Evolutionary conservation across 2,797 vertebrate species (phyloP).

Genomic region (Sorex maritimensis): DNA sequence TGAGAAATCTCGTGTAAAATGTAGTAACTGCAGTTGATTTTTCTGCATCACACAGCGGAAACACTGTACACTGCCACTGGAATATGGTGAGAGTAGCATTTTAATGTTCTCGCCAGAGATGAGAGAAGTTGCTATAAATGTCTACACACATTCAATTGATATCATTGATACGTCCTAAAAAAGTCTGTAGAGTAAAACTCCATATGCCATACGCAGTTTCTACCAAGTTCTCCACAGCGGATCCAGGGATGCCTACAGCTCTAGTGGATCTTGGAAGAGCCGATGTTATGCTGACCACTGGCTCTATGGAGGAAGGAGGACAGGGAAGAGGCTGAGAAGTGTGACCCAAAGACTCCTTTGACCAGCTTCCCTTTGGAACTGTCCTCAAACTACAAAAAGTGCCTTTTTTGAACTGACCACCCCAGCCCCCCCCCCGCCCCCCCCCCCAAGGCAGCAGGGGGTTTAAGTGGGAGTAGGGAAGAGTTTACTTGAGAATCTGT

Average conservation of each 20-base stretch:
- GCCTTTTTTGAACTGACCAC: constrained; percentile 20
- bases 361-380: background rate
- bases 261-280: background rate
- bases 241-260: background rate
- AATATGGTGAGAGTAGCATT: background rate
- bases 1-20: background rate
- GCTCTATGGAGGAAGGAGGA: no score
- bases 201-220: constrained; percentile 19
- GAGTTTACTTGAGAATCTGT: no score
- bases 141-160: background rate
- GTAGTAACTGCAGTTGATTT: background rate
- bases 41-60: background rate
- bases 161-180: background rate
- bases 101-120: background rate
- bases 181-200: constrained; percentile 27
- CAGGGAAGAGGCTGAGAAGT: background rate
- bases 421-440: background rate
- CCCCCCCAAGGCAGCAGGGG: background rate
- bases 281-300: background rate
- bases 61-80: background rate
- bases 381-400: constrained; percentile 46
- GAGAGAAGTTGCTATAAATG: no score
- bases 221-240: constrained; percentile 5
- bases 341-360: background rate
- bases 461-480: background rate